Evolutionary conservation across 2,888 invertebrate genomes (phyloP).

Genomic region (Dicyrtomina minuta): DNA sequence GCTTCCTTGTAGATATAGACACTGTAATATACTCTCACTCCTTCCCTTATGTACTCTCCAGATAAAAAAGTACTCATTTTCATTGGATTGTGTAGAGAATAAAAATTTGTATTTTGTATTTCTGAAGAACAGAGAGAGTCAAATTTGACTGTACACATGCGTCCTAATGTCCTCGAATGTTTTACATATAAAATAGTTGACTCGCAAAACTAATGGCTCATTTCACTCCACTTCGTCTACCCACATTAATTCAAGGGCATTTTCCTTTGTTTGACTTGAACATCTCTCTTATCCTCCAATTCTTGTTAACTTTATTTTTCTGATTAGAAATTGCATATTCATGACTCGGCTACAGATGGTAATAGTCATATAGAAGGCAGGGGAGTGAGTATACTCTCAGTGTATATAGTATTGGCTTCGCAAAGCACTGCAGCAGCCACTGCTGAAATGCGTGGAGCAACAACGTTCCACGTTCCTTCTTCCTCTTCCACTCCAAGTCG

Average conservation of each 20-base stretch:
- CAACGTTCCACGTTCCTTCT: too few relatives aligned
- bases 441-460: too few relatives aligned
- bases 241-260: constrained; percentile 31
- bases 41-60: background rate
- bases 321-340: constrained; percentile 32
- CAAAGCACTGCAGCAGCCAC: too few relatives aligned
- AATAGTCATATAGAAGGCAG: too few relatives aligned
- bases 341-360: background rate
- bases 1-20: background rate
- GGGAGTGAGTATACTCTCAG: too few relatives aligned
- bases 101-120: background rate
- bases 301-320: constrained; percentile 18
- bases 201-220: constrained; percentile 27
- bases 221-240: constrained; percentile 21
- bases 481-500: too few relatives aligned
- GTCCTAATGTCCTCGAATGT: background rate
- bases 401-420: too few relatives aligned
- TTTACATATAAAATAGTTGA: constrained; percentile 16
- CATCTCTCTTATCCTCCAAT: background rate
- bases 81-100: background rate
- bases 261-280: constrained; percentile 28
- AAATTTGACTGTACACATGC: background rate
- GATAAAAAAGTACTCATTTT: too few relatives aligned
- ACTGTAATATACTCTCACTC: background rate
- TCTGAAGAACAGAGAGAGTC: background rate